Percentiles rank a stretch among this genome's conserved stretches.
phyloP scores from a whole-genome alignment of 2,113 vertebrate species.

The Megalops atlanticus region DNA sequence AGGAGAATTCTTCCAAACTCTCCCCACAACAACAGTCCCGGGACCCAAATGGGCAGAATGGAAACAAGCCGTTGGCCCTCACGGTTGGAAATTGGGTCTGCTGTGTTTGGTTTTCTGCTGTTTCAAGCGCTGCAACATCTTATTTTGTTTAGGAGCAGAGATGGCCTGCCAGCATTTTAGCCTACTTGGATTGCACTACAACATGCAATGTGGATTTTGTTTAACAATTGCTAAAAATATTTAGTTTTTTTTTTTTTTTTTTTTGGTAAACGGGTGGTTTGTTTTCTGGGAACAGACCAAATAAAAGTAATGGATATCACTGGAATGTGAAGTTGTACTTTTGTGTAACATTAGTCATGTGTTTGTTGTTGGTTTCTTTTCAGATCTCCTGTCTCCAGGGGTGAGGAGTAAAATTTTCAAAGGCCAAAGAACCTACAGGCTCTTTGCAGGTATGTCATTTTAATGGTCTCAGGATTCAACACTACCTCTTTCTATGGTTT shows the following conservation, averaged over 20 bases:
- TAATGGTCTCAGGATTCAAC: too few species aligned
- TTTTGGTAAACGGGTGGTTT: background rate
- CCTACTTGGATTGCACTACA: background rate
- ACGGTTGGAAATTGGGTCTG: background rate
- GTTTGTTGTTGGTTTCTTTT: slow-evolving; percentile 47
- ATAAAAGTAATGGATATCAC: background rate
- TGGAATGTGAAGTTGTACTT: background rate
- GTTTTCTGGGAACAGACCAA: background rate
- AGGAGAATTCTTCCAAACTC: background rate
- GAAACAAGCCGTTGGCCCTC: background rate
- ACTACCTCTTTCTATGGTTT: too few species aligned
- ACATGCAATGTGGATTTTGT: slow-evolving; percentile 22
- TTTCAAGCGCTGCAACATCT: slow-evolving; percentile 27
- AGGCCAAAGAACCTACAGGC: slow-evolving; percentile 98
- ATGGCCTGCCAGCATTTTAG: background rate
- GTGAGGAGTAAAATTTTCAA: slow-evolving; percentile 96
- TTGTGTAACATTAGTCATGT: background rate
- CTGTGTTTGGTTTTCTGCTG: slow-evolving; percentile 9
- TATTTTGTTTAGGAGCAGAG: background rate
- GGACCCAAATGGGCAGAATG: background rate
- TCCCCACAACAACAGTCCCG: background rate
- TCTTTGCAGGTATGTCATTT: slow-evolving; percentile 88
- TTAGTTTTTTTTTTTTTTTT: background rate
- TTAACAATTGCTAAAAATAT: background rate
- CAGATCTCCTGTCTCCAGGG: slow-evolving; percentile 94